These are phyloP conservation scores for Chloroceryle aenea DNA, from an alignment of 2,113 vertebrate genomes.

Conservation along the genomic window DNA sequence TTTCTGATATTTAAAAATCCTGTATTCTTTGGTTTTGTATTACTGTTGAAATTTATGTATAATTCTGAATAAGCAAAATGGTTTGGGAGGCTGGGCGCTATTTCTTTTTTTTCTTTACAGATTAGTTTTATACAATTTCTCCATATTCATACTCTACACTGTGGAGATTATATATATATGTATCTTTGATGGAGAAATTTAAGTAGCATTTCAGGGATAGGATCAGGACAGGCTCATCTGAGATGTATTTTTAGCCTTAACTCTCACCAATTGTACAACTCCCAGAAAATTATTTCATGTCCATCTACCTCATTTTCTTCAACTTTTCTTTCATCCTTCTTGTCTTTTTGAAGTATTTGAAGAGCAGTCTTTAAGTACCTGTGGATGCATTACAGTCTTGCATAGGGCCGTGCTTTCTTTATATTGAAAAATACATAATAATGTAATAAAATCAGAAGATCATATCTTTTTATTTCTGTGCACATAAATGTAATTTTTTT, in stretches of 20 bases:
- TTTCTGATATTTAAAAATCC: not conserved
- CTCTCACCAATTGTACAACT: not conserved
- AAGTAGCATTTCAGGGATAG: not conserved
- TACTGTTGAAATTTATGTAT: not conserved
- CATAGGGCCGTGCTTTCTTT: not conserved
- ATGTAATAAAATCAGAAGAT: not conserved
- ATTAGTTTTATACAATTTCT: not conserved
- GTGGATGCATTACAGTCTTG: not conserved
- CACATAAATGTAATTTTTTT: not conserved
- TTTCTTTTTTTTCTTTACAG: not conserved
- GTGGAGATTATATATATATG: not conserved
- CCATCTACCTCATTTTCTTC: not conserved
- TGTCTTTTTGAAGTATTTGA: not conserved
- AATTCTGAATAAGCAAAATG: not conserved
- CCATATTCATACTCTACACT: not conserved
- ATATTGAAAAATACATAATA: not conserved
- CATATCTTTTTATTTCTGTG: not conserved
- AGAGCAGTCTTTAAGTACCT: not conserved
- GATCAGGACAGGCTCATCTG: not conserved
- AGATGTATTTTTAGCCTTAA: not conserved
- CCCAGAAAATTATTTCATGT: not conserved
- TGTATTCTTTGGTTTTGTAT: not conserved
- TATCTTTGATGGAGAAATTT: not conserved
- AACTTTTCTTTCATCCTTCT: not conserved
- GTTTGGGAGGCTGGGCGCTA: not conserved